Base-by-base conservation (phyloP, 2,888 invertebrate genomes). In the Eubasilissa splendida region DNA sequence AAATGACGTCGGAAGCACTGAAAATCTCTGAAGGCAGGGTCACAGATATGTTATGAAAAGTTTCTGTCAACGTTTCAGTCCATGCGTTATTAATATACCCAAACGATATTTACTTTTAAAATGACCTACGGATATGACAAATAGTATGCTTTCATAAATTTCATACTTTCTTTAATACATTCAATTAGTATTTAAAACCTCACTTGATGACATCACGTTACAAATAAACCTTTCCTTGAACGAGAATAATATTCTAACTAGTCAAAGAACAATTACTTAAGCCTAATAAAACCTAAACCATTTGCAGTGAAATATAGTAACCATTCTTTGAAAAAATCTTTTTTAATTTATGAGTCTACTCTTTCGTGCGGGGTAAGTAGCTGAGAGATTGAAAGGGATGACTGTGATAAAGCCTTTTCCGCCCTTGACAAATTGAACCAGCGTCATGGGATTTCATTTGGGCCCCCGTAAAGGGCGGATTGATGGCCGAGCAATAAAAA, bases 341-440 rank as follows among this genome's bases (percentile, higher is more conserved):
- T 71, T 54, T 71, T 70, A 53, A 71, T 71, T 71, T 71, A 71
- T 71, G 14, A 22, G 71, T 53, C 9, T 14, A 52, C n/a, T 71
- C 11, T 22, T 22, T 22, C 42, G 7, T 11, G 58, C 8, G 73
- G 58, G 73, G 11, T 52, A 14, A 33, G 33, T 33, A 63, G 42
- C 4, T 50, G 52, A 60, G 50, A 75, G 75, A 60, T 60, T 75
- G 59, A 60, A 75, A 63, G 52, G 75, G 63, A 60, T 81, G 77
- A 82, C 82, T 60, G 50, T 14, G 75, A 79, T 68, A 75, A 81
- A 81, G 80, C 76, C 76, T 76, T 79, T 76, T 74, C 50, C 60
- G 73, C 58, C 77, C 79, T 58, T 82, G 79, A 79, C 82, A 82
- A 82, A 82, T 82, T 74, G 79, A 68, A 77, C 59, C 14, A 54